phyloP scores from a whole-genome alignment of 2,113 vertebrate genomes.

The Mesocricetus auratus region DNA sequence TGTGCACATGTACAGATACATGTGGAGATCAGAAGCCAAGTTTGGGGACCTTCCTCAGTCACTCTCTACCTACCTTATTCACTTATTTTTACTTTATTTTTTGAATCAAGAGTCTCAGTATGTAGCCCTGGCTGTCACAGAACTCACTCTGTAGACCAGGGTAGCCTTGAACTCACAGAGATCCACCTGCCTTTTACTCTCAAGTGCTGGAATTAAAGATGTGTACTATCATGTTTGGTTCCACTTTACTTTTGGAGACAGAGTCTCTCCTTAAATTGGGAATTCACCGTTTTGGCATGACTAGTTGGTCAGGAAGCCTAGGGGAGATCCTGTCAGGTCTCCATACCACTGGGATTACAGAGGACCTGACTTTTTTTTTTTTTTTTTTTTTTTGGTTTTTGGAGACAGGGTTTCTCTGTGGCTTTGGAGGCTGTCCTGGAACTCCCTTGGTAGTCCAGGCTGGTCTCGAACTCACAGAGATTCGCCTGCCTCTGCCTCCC shows the following conservation, averaged over 20 bases:
- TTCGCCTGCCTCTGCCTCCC: too few species aligned
- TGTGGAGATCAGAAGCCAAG: background rate
- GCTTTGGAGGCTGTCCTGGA: too few species aligned
- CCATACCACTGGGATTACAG: background rate
- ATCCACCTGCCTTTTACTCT: background rate
- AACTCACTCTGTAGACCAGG: background rate
- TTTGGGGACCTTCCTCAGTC: too few species aligned
- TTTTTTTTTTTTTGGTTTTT: too few species aligned
- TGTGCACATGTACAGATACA: background rate
- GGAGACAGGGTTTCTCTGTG: too few species aligned
- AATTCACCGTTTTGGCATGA: background rate
- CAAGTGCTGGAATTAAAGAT: background rate
- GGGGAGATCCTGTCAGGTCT: background rate
- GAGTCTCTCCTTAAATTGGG: background rate
- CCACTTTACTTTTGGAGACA: background rate
- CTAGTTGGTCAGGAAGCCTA: background rate
- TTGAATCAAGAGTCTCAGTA: background rate
- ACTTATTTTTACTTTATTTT: background rate
- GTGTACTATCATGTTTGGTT: background rate
- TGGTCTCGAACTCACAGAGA: too few species aligned
- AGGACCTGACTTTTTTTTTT: too few species aligned
- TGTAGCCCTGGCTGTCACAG: background rate
- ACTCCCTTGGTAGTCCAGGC: too few species aligned
- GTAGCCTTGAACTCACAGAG: background rate
- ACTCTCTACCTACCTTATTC: background rate